These are phyloP conservation scores for Saccopteryx bilineata DNA, from an alignment of 2,113 vertebrate species.

Conservation along the genomic window DNA sequence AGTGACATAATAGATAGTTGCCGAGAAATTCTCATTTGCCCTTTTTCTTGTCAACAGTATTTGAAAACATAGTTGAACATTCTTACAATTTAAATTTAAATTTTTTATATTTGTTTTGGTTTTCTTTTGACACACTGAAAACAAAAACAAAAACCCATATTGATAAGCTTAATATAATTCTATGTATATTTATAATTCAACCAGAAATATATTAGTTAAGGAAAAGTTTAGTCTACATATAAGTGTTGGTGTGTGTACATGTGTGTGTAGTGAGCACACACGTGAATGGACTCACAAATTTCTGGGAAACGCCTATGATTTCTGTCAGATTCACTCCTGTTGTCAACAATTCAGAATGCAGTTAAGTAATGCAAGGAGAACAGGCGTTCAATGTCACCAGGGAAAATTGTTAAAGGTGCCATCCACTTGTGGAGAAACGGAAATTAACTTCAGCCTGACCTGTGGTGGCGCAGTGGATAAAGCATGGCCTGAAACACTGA, in stretches of 20 bases:
- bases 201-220: not conserved
- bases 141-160: not conserved
- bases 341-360: not conserved
- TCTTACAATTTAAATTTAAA: conserved; percentile 19
- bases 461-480: too few species aligned
- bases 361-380: not conserved
- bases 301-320: not conserved
- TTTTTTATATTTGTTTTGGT: not conserved
- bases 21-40: not conserved
- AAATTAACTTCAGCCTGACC: not conserved
- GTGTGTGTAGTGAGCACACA: not conserved
- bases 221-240: not conserved
- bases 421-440: not conserved
- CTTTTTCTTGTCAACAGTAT: not conserved
- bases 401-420: conserved; percentile 10
- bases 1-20: not conserved
- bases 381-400: not conserved
- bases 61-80: not conserved
- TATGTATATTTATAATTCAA: not conserved
- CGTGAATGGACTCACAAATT: not conserved
- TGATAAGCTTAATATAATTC: not conserved
- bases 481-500: too few species aligned
- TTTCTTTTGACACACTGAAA: not conserved
- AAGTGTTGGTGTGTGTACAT: not conserved
- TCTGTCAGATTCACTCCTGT: not conserved